Percentiles rank a stretch among this genome's conserved stretches.
Evolutionary conservation across 2,113 vertebrate species (phyloP).

Genomic region (Natator depressus): DNA sequence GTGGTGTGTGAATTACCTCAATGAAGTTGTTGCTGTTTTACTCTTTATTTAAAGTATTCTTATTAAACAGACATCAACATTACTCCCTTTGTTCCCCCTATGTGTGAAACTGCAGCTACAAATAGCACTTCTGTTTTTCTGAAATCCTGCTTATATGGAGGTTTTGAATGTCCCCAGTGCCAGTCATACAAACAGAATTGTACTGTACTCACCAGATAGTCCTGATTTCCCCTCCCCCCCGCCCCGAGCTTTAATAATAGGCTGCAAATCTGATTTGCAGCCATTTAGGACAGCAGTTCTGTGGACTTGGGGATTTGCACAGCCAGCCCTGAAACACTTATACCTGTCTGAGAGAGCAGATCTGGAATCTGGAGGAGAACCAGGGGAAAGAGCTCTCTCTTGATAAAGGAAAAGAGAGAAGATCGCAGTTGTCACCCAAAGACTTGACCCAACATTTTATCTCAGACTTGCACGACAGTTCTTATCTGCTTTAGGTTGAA

Average conservation of each 20-base stretch:
- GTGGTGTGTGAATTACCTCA: neutral
- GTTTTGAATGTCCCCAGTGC: neutral
- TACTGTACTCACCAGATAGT: neutral
- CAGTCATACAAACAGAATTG: neutral
- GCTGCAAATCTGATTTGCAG: neutral
- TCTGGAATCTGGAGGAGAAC: neutral
- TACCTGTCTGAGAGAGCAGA: neutral
- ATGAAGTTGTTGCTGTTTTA: neutral
- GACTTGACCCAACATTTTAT: neutral
- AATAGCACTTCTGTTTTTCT: neutral
- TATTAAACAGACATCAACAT: neutral
- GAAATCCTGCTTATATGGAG: neutral
- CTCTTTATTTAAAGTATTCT: neutral
- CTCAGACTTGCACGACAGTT: neutral
- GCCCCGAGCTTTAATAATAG: neutral
- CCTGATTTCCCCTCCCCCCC: neutral
- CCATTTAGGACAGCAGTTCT: slow-evolving; percentile 10
- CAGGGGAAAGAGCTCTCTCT: neutral
- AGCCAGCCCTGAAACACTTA: neutral
- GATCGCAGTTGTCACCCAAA: neutral
- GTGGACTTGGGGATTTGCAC: slow-evolving; percentile 19
- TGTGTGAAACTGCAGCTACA: neutral
- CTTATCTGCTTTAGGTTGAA: neutral
- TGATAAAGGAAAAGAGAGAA: neutral
- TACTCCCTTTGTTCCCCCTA: neutral